A percentile compares a stretch with the other conserved stretches of the same genome.
Evolutionary conservation across 2,797 vertebrate genomes (phyloP).

Genomic region (Carduelis carduelis): DNA sequence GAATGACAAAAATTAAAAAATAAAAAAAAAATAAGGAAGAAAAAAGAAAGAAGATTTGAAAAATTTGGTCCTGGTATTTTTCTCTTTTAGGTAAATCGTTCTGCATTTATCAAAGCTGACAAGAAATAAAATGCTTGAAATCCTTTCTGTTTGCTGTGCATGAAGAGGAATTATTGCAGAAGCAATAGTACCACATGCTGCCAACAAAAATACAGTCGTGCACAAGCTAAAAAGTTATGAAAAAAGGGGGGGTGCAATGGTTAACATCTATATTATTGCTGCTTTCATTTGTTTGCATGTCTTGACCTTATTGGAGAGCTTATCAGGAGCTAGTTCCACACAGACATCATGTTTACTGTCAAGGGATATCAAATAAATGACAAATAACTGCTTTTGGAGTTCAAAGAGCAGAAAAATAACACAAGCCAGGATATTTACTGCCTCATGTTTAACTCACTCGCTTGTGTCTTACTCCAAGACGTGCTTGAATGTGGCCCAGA

Average conservation of each 20-base stretch:
- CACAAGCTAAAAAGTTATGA: constrained; percentile 13
- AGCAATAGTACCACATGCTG: constrained; percentile 33
- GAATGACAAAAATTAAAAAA: background rate
- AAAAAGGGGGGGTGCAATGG: background rate
- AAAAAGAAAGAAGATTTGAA: constrained; percentile 11
- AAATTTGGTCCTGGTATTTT: constrained; percentile 60
- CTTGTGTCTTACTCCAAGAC: background rate
- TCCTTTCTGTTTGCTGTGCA: constrained; percentile 48
- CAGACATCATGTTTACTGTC: constrained; percentile 47
- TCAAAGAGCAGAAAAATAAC: constrained; percentile 57
- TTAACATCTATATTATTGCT: constrained; percentile 62
- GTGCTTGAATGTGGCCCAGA: background rate
- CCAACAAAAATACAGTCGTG: constrained; percentile 46
- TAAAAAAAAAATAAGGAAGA: background rate
- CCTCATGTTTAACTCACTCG: background rate
- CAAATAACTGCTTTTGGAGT: constrained; percentile 60
- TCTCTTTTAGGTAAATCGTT: constrained; percentile 64
- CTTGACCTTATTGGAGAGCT: constrained; percentile 51
- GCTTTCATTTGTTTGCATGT: constrained; percentile 24
- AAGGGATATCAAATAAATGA: constrained; percentile 56
- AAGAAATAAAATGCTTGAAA: constrained; percentile 71
- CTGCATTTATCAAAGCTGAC: constrained; percentile 67
- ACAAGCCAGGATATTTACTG: constrained; percentile 42
- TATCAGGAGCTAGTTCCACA: constrained; percentile 50
- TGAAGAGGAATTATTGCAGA: constrained; percentile 50